phyloP scores from a whole-genome alignment of 2,797 vertebrate genomes.

The Phalloptychus januarius region DNA sequence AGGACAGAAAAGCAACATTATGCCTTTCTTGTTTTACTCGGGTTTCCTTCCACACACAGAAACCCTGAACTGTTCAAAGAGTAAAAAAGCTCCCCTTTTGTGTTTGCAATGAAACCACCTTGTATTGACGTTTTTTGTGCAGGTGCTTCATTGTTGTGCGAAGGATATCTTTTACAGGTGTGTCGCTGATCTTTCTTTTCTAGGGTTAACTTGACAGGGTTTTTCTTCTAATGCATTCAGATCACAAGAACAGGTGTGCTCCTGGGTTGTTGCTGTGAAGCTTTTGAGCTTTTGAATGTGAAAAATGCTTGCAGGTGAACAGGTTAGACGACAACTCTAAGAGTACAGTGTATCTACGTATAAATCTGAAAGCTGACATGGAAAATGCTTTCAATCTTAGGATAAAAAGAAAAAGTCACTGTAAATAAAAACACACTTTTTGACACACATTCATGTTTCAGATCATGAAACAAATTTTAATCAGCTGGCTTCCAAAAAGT shows the following conservation, averaged over 20 bases:
- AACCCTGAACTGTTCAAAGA: background rate
- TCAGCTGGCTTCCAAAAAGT: background rate
- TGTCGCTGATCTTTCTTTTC: conserved; percentile 4
- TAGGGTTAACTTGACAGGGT: background rate
- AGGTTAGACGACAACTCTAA: conserved; percentile 4
- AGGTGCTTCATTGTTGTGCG: conserved; percentile 1
- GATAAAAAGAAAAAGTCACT: background rate
- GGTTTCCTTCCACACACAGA: background rate
- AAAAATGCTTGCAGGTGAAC: conserved; percentile 1
- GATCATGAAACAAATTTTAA: background rate
- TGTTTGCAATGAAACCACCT: conserved; percentile 7
- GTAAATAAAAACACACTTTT: background rate
- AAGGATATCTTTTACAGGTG: conserved; percentile 1
- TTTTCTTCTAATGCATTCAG: background rate
- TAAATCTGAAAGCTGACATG: background rate
- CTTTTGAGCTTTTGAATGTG: background rate
- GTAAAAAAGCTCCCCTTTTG: background rate
- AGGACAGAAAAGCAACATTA: background rate
- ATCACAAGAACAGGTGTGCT: background rate
- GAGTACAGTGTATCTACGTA: background rate
- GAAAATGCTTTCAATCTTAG: background rate
- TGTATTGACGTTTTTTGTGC: background rate
- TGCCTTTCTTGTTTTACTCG: background rate
- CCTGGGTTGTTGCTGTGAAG: background rate
- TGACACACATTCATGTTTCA: background rate